These are phyloP conservation scores for Kryptopterus vitreolus DNA, from an alignment of 2,797 vertebrate genomes.

Conservation along the genomic window DNA sequence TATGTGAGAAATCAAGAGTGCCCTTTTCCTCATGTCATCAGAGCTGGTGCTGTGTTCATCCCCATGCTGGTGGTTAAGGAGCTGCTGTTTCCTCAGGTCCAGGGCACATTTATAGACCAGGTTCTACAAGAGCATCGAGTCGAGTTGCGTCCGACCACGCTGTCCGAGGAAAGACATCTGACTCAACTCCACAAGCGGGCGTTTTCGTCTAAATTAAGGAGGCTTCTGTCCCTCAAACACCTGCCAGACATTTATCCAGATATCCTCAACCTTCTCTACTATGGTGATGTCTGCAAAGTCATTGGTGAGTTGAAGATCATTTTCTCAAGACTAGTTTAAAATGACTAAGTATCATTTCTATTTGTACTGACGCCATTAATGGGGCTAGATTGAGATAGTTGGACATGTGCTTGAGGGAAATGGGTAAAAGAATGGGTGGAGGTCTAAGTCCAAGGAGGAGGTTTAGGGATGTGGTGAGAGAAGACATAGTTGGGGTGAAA, in stretches of 20 bases:
- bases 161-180: conserved; percentile 90
- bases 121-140: conserved; percentile 91
- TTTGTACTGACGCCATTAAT: no score
- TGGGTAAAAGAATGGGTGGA: no score
- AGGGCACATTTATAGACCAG: conserved; percentile 80
- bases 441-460: no score
- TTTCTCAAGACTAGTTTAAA: not conserved
- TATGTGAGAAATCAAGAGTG: conserved; percentile 76
- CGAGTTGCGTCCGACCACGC: conserved; percentile 89
- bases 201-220: conserved; percentile 88
- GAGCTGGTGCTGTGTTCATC: conserved; percentile 87
- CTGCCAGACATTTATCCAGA: conserved; percentile 88
- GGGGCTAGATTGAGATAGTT: no score
- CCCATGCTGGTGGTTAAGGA: conserved; percentile 95
- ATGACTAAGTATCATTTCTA: no score
- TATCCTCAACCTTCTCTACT: conserved; percentile 86
- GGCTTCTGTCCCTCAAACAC: conserved; percentile 90
- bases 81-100: conserved; percentile 84
- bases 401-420: no score
- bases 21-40: conserved; percentile 90
- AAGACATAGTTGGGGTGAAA: no score
- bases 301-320: conserved; percentile 79
- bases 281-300: conserved; percentile 77
- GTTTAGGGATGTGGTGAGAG: no score
- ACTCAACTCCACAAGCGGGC: conserved; percentile 82